Percentiles rank a stretch among this genome's conserved stretches.
phyloP scores from a whole-genome alignment of 1,140 invertebrate species.

The Gerris buenoi region DNA sequence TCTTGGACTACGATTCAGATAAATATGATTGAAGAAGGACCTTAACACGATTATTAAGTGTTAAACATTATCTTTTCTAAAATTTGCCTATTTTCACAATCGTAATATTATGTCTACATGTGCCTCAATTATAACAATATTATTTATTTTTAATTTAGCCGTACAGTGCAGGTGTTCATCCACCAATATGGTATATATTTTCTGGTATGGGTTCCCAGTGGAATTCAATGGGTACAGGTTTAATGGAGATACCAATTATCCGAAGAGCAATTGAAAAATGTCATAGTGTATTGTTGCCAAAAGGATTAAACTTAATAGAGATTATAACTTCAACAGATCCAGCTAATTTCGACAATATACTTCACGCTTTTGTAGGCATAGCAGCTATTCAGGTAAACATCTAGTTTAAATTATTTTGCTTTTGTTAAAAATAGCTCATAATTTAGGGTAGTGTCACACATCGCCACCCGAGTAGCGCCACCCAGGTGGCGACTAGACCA shows the following conservation, averaged over 20 bases:
- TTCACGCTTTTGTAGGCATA: conserved; percentile 54
- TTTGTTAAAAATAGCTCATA: no score
- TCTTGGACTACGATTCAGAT: no score
- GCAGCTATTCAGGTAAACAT: conserved; percentile 45
- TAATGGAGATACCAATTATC: conserved; percentile 50
- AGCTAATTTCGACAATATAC: conserved; percentile 38
- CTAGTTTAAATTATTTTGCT: no score
- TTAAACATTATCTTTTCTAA: no score
- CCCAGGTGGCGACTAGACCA: no score
- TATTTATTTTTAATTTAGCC: conserved; percentile 7
- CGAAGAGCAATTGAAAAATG: conserved; percentile 43
- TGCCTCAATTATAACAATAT: no score
- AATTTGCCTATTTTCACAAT: no score
- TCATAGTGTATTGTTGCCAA: conserved; percentile 37
- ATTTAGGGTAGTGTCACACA: no score
- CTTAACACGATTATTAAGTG: no score
- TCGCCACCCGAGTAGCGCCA: no score
- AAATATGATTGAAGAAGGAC: no score
- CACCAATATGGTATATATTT: conserved; percentile 63
- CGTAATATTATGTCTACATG: no score
- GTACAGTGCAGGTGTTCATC: conserved; percentile 29
- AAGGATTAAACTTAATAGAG: conserved; percentile 42
- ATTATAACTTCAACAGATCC: conserved; percentile 42
- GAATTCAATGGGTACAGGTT: conserved; percentile 41
- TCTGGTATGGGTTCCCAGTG: conserved; percentile 53